Evolutionary conservation across 1,140 invertebrate species (phyloP).

Genomic region (Antheraea mylitta): DNA sequence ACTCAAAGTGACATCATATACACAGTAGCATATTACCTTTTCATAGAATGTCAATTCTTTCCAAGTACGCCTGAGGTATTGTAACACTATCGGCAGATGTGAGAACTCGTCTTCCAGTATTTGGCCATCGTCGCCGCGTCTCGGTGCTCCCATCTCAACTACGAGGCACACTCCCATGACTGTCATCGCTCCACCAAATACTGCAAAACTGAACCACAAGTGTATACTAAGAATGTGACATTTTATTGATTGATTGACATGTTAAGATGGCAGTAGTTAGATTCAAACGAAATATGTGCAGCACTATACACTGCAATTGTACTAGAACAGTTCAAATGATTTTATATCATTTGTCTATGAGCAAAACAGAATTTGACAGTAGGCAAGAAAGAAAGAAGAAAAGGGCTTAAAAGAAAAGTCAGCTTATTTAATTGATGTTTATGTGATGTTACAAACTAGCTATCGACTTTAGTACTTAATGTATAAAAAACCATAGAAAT

Average conservation of each 20-base stretch:
- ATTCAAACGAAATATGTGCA: no score
- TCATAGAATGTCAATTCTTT: conserved; percentile 84
- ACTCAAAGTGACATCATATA: no score
- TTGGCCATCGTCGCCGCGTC: conserved; percentile 86
- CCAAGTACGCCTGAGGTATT: conserved; percentile 86
- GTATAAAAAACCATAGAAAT: no score
- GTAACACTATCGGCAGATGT: conserved; percentile 83
- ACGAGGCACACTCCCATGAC: conserved; percentile 78
- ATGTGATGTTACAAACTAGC: no score
- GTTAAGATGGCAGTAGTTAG: background rate
- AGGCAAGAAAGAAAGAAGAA: no score
- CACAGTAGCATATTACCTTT: conserved; percentile 16
- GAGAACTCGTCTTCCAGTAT: conserved; percentile 90
- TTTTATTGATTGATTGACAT: background rate
- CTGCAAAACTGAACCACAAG: conserved; percentile 67
- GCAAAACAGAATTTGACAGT: no score
- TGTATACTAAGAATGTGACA: background rate
- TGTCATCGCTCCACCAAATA: conserved; percentile 76
- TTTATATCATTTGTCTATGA: no score
- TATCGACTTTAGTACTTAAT: no score
- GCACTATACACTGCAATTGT: no score
- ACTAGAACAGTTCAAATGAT: no score
- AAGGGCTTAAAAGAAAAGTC: no score
- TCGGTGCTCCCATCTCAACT: conserved; percentile 86
- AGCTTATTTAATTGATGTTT: no score